phyloP scores from a whole-genome alignment of 2,113 vertebrate species.

The Hypanus sabinus region DNA sequence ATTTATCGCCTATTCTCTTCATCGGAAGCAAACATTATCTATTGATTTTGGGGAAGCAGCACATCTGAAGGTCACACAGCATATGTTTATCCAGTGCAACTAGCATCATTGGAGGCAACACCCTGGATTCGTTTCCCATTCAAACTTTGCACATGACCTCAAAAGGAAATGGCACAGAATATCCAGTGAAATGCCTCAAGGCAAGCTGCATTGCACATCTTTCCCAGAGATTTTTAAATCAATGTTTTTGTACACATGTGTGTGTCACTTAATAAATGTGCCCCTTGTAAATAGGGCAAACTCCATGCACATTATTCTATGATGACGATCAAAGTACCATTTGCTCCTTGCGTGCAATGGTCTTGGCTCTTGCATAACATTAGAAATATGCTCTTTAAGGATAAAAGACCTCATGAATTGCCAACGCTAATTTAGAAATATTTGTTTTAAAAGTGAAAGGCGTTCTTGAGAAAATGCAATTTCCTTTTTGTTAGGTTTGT shows the following conservation, averaged over 20 bases:
- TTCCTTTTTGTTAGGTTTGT: not conserved
- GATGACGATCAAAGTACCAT: not conserved
- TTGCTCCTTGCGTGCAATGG: not conserved
- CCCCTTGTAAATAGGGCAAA: not conserved
- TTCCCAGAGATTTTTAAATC: not conserved
- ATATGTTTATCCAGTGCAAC: not conserved
- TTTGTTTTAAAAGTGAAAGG: not conserved
- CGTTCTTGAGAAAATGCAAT: not conserved
- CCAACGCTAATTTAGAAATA: not conserved
- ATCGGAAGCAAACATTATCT: not conserved
- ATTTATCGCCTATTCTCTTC: not conserved
- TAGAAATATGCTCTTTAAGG: not conserved
- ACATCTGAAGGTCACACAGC: not conserved
- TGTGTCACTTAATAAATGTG: not conserved
- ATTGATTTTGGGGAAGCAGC: not conserved
- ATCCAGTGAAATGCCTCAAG: not conserved
- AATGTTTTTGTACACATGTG: not conserved
- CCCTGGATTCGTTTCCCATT: not conserved
- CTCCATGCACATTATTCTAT: not conserved
- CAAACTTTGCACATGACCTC: not conserved
- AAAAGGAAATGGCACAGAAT: not conserved
- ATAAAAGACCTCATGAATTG: not conserved
- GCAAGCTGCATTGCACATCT: not conserved
- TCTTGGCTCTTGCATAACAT: not conserved
- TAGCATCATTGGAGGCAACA: not conserved